Evolutionary conservation across 1,140 invertebrate genomes (phyloP).

Genomic region (Drosophila sp.): DNA sequence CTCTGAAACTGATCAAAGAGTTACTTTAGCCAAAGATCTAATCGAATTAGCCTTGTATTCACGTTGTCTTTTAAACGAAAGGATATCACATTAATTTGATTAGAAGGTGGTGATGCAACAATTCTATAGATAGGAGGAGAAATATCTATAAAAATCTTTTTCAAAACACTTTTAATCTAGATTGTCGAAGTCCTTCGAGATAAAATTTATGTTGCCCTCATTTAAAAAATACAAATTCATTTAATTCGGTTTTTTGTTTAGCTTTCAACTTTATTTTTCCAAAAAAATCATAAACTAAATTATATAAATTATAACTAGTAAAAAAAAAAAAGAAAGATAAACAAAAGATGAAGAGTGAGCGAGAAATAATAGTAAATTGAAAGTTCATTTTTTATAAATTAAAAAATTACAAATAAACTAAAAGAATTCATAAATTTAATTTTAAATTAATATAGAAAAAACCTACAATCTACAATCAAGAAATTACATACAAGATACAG

Average conservation of each 20-base stretch:
- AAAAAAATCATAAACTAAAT: constrained; percentile 58
- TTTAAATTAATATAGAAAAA: background rate
- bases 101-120: too few species aligned
- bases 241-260: constrained; percentile 24
- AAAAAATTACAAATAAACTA: background rate
- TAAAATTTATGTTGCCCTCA: too few species aligned
- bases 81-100: too few species aligned
- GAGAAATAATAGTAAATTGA: background rate
- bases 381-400: background rate
- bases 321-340: constrained; percentile 45
- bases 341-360: background rate
- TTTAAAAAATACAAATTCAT: background rate
- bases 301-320: constrained; percentile 38
- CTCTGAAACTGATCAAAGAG: too few species aligned
- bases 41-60: too few species aligned
- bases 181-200: too few species aligned
- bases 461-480: background rate
- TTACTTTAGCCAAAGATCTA: too few species aligned
- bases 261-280: constrained; percentile 71
- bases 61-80: too few species aligned
- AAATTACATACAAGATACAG: background rate
- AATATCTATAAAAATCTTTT: too few species aligned
- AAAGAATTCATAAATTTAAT: background rate
- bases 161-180: too few species aligned
- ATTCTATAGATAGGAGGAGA: too few species aligned